Evolutionary conservation across 2,888 invertebrate genomes (phyloP), one percentile per base, ranked within the genome.

Genomic region (Synergus itoensis): DNA sequence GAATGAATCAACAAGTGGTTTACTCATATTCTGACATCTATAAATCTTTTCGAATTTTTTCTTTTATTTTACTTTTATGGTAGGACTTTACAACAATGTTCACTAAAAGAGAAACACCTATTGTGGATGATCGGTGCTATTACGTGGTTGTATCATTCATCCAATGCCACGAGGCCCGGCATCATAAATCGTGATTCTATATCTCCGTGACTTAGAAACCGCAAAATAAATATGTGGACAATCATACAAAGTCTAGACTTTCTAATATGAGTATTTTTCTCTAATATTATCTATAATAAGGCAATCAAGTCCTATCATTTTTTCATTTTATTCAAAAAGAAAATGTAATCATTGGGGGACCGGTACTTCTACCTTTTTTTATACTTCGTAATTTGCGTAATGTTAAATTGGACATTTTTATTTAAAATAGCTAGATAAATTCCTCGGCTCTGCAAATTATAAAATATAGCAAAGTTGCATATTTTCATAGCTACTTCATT

Each of bases 131-230:
- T 43, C 65, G 43, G 65, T 65, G 43, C 41, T 65, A 43, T 65
- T 65, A 43, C 41, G 18, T 41, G 41, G 41, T 53, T 73, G n/a
- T 73, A 73, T 73, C 73, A 73, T 73, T 73, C 53, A 73, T 73
- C 53, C 36, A 73, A 9, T 53, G 53, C 73, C 73, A 73, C 73
- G 73, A 73, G 73, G 18, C 73, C 73, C 36, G 67, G 53, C n/a
- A 73, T 73, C 53, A 53, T 73, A 73, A 53, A 73, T 73, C 69
- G 69, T 69, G 48, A 69, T 45, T 69, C 36, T 36, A 53, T 40
- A 53, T 73, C 36, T 57, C 12, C 16, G 4, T 1, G 48, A 73
- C 36, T 73, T 57, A 48, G 40, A 73, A 73, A 53, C 53, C 53
- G n/a, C 40, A 53, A 73, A 36, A 73, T 73, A 73, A 73, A 48